Base-by-base conservation (phyloP, 30 jellyfish, hydroid and myxozoan genomes). In the Sanderia malayensis region DNA sequence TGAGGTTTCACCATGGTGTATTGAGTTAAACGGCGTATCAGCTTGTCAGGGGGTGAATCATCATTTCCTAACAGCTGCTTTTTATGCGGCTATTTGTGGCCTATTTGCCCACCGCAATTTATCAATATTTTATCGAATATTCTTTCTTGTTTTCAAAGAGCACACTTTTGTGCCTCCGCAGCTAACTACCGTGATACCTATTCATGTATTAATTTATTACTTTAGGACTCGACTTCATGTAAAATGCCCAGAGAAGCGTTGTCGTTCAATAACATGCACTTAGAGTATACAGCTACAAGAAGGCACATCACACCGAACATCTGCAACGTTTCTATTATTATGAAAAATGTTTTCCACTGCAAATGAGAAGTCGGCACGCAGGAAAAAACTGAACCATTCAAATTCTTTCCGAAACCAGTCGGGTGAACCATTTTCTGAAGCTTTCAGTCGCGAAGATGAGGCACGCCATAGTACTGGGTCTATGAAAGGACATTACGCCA, bases 381-480 rank as follows among this genome's bases (percentile, higher is more conserved):
- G 61, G 52, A 55, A 70, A 57, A 87, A 34, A 67, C 55, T 87
- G 0, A 80, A 73, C 66, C 60, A 87, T 52, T 79, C 95, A 28
- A 81, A 80, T 27, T 88, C 97, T 10, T 80, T 88, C 63, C 83
- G 76, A 1, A 71, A 70, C 29, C 72, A 44, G 24, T 61, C 33
- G 7, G 78, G 46, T 1, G 84, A 81, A 27, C 34, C 13, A 24
- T 29, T 53, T 19, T 13, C 83, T 46, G 87, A 55, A 4, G 70
- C 84, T 24, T 70, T 89, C 73, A 69, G 77, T 21, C 86, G 98
- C 41, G 90, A 84, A 0, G 80, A 80, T 78, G 95, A 84, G 18
- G 62, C 83, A 19, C 87, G 96, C 6, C 95, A 75, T 71, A 86
- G 96, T 32, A 79, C 96, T 0, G 96, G 98, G 27, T 92, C 98